Evolutionary conservation across 2,113 vertebrate species (phyloP).

Genomic region (Ascaphus truei): DNA sequence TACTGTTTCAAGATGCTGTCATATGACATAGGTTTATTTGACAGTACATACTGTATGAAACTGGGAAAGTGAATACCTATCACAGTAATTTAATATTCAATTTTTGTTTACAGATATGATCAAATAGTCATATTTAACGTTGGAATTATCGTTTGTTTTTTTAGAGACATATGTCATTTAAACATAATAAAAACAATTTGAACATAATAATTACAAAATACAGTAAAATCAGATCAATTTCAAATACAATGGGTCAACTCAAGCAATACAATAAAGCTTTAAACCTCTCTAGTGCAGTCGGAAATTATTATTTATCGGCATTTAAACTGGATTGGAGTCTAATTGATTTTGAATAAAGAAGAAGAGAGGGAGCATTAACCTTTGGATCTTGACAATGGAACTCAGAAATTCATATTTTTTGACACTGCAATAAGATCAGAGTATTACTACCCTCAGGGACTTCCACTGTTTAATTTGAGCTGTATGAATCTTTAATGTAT

Average conservation of each 20-base stretch:
- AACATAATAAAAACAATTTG: neutral
- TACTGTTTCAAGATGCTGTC: too few species aligned
- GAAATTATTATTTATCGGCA: constrained; percentile 12
- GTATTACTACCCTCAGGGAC: constrained; percentile 26
- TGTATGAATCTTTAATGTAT: constrained; percentile 24
- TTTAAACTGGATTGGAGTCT: constrained; percentile 10
- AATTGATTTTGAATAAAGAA: constrained; percentile 25
- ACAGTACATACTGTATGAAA: too few species aligned
- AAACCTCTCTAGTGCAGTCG: neutral
- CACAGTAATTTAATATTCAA: too few species aligned
- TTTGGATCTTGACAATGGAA: constrained; percentile 29
- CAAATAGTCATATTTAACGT: too few species aligned
- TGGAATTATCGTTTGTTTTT: too few species aligned
- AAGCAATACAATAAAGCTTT: neutral
- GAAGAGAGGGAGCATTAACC: constrained; percentile 17
- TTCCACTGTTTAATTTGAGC: constrained; percentile 5
- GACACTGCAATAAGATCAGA: constrained; percentile 34
- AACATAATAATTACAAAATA: neutral
- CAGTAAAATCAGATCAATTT: neutral
- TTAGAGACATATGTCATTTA: neutral
- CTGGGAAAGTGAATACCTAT: too few species aligned
- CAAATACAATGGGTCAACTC: neutral
- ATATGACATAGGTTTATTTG: too few species aligned
- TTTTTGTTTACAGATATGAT: too few species aligned
- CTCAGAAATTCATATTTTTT: constrained; percentile 32